Conservation (phyloP, 1,140 invertebrate genomes). For the Condylostylus longicornis region DNA sequence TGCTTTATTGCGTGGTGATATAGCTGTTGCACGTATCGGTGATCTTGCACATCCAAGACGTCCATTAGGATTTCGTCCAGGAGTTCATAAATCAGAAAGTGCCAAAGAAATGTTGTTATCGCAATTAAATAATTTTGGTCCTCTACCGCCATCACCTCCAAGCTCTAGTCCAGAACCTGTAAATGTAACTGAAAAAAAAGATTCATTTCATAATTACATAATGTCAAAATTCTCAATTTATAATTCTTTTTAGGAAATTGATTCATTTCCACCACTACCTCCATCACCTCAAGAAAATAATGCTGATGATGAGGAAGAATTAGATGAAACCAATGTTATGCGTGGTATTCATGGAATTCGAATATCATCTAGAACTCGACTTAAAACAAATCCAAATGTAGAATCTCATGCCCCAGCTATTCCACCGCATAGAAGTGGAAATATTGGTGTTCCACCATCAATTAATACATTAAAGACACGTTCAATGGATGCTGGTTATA, state of each 20-base stretch:
- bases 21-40: conserved; percentile 26
- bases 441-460: conserved; percentile 36
- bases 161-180: conserved; percentile 24
- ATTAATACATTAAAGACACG: conserved; percentile 60
- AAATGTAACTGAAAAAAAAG: no score
- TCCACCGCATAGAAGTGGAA: conserved; percentile 48
- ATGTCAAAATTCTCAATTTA: no score
- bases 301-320: conserved; percentile 42
- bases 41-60: conserved; percentile 15
- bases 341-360: conserved; percentile 24
- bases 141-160: conserved; percentile 28
- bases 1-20: conserved; percentile 39
- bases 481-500: conserved; percentile 60
- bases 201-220: neutral
- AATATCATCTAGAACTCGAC: conserved; percentile 18
- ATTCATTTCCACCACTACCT: conserved; percentile 62
- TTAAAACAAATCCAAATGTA: conserved; percentile 4
- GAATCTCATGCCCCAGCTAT: conserved; percentile 37
- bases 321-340: conserved; percentile 34
- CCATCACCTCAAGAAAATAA: conserved; percentile 40
- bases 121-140: conserved; percentile 26
- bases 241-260: conserved; percentile 15
- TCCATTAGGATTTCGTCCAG: conserved; percentile 30
- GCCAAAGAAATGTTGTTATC: conserved; percentile 49
- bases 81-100: conserved; percentile 51